phyloP scores from a whole-genome alignment of 2,113 vertebrate species.

The Crotalus helleri region DNA sequence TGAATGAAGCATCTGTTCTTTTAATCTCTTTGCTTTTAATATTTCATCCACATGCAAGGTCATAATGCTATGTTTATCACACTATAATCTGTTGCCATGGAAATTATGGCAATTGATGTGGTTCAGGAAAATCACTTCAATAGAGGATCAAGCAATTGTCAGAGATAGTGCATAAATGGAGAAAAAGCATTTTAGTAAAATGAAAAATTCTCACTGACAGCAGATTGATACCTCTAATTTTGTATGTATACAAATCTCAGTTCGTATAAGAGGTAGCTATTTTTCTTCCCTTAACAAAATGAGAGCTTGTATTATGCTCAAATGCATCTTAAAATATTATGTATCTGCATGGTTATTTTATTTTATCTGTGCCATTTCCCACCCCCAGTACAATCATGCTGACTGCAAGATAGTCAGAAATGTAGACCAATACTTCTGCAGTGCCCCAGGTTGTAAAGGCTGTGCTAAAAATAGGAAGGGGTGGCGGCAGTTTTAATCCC shows the following conservation, averaged over 20 bases:
- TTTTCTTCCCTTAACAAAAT: neutral
- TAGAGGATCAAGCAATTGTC: constrained; percentile 20
- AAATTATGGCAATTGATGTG: constrained; percentile 14
- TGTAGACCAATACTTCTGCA: neutral
- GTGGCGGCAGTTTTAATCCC: neutral
- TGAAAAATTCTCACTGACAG: constrained; percentile 9
- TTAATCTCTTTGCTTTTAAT: constrained; percentile 19
- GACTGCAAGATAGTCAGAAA: neutral
- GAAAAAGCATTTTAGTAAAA: constrained; percentile 4
- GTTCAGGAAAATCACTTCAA: constrained; percentile 43
- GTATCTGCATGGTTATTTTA: neutral
- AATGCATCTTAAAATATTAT: neutral
- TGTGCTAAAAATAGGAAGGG: neutral
- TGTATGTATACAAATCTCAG: neutral
- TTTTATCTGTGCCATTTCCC: neutral
- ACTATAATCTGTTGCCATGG: constrained; percentile 14
- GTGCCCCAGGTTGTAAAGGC: neutral
- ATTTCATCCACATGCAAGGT: constrained; percentile 23
- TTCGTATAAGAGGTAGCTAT: neutral
- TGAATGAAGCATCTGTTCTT: constrained; percentile 1
- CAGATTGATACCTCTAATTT: constrained; percentile 7
- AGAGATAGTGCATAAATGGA: constrained; percentile 10
- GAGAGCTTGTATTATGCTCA: neutral
- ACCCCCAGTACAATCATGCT: neutral
- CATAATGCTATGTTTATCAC: constrained; percentile 29